Percentiles rank a stretch among this genome's conserved stretches.
Evolutionary conservation across 1,140 invertebrate genomes (phyloP).

Genomic region (Dinoponera quadriceps): DNA sequence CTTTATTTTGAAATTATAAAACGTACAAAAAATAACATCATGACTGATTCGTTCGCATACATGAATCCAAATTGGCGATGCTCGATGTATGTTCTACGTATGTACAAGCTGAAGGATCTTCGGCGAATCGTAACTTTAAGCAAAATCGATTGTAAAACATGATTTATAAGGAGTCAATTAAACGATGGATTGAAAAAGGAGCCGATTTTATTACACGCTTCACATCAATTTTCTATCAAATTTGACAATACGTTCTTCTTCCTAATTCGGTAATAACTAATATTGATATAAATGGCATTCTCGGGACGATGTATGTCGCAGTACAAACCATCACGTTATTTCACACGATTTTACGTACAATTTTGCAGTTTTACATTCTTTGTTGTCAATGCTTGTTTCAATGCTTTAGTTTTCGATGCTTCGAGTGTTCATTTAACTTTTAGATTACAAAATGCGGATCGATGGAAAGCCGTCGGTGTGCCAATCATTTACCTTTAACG

Average conservation of each 20-base stretch:
- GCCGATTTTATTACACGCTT: conserved; percentile 31
- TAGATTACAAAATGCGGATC: background rate
- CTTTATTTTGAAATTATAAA: too few species aligned
- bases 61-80: too few species aligned
- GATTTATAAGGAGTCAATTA: background rate
- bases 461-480: background rate
- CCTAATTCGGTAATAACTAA: background rate
- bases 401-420: background rate
- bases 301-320: background rate
- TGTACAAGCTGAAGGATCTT: background rate
- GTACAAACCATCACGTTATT: background rate
- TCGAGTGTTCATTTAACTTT: background rate
- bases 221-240: background rate
- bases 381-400: too few species aligned
- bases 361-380: conserved; percentile 11
- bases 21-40: too few species aligned
- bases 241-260: background rate
- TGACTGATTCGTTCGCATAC: too few species aligned
- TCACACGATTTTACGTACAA: background rate
- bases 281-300: background rate
- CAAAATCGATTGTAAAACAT: background rate
- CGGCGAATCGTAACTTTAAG: background rate
- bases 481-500: conserved; percentile 6
- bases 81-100: too few species aligned
- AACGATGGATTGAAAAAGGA: background rate